phyloP scores from a whole-genome alignment of 2,797 vertebrate species.

The Microchirus variegatus region DNA sequence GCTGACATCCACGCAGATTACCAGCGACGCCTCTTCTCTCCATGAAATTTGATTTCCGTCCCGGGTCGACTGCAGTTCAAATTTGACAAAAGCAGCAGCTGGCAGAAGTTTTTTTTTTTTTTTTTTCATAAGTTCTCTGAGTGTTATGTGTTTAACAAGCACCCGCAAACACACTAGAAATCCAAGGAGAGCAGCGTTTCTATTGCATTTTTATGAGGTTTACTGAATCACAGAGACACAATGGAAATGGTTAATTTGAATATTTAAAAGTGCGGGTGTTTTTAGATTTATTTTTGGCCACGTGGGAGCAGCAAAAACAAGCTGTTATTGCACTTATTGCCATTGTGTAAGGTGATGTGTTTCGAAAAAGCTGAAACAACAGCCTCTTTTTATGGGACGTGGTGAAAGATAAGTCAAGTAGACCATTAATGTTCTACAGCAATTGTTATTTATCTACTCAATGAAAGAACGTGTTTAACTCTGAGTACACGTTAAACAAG shows the following conservation, averaged over 20 bases:
- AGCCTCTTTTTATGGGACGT: not conserved
- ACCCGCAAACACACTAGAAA: not conserved
- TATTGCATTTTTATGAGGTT: not conserved
- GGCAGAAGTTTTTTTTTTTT: not conserved
- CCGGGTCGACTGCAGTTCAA: not conserved
- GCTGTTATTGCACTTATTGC: no score
- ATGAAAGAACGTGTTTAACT: no score
- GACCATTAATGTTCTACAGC: no score
- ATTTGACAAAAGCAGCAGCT: not conserved
- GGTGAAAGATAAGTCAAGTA: not conserved
- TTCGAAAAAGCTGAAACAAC: no score
- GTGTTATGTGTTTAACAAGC: not conserved
- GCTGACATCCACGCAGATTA: not conserved
- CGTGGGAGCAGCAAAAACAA: not conserved
- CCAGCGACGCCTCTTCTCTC: not conserved
- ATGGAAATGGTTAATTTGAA: not conserved
- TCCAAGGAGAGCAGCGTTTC: not conserved
- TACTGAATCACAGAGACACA: not conserved
- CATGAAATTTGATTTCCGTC: not conserved
- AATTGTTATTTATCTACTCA: no score
- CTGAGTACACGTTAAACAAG: no score
- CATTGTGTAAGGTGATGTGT: no score
- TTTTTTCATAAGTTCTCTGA: not conserved
- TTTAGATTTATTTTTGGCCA: not conserved
- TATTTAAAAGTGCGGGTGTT: conserved; percentile 4